Evolutionary conservation across 1,140 invertebrate species (phyloP), one percentile per base, ranked within the genome.

Genomic region (Heterodera carotae): DNA sequence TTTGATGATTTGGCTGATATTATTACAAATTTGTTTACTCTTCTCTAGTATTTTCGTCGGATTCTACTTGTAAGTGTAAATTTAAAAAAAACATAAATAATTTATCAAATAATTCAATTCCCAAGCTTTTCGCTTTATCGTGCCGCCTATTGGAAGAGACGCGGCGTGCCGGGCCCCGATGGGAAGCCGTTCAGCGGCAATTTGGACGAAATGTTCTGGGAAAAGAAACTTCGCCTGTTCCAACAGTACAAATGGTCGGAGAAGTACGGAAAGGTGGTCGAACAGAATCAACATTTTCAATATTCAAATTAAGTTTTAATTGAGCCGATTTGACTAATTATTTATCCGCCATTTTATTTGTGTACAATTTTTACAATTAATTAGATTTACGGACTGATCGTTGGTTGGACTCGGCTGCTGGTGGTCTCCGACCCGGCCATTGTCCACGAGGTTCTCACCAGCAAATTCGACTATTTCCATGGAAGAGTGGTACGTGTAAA

Each of bases 391-490:
- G 89, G 89, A 2, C 81, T 85, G 39, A 72, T 84, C 33, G 39
- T 79, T 39, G 84, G 84, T 2, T 33, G 81, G 27, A 82, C 81
- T 15, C 88, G 88, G 10, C 84, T 89, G 1, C 79, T 90, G 22
- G 89, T 90, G 1, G 87, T 88, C 3, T 86, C 88, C 31, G 88
- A 90, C 80, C 77, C 84, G 1, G 84, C 88, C 15, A 70, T 90
- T 34, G 70, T 90, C 10, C 78, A 88, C 27, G 87, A 90, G 77
- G 84, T 90, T 18, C 88, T 90, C 64, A 82, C 89, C 29, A 89
- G 89, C 78, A 88, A 90, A 77, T 90, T 90, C 80, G 87, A 88
- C 39, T 84, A 85, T 76, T 90, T 90, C 80, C 88, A 89, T 77
- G 87, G 86, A 34, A 77, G 89, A 84, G 34, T 76, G 48, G 81